Evolutionary conservation across 2,888 invertebrate genomes (phyloP), one percentile per base, ranked within the genome.

Genomic region (Sthenelais limicola): DNA sequence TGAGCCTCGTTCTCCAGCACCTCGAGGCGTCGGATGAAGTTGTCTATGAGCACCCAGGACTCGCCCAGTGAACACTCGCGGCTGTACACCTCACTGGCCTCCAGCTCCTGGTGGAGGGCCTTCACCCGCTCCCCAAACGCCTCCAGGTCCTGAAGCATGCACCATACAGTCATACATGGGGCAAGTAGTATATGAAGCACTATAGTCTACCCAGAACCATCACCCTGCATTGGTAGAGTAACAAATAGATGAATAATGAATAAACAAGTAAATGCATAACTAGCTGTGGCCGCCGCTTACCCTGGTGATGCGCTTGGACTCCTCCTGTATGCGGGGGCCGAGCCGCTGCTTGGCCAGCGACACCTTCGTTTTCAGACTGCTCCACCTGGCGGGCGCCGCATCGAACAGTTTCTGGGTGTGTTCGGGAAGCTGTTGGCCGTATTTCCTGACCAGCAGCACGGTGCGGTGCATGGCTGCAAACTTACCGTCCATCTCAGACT

Each of bases 381-480:
- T 86, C 87, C 87, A 87, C 32, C 86, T 77, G 21, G 82, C 82
- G 0, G 87, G 87, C 1, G 85, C 85, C 3, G 84, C 84, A 71
- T 82, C 82, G 75, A 86, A 86, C 72, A 87, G 75, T 18, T 76
- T 76, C 79, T 84, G 84, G 2, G 86, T 86, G 43, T 80, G 79
- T 21, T 83, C 84, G 18, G 86, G 83, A 43, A 87, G 78, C 32
- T 76, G 81, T 76, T 87, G 86, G 30, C 82, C 84, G 68, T 87
- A 88, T 66, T 85, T 86, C 79, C 84, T 84, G 74, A 88, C 78
- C 30, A 88, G 80, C 21, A 83, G 79, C 24, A 87, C 85, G 4
- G 87, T 87, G 52, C 84, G 80, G 73, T 85, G 83, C 85, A 88
- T 87, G n/a, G 85, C 83, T 15, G 83, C 82, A 80, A 88, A 88